Percentiles rank a stretch among this genome's conserved stretches.
Conservation (phyloP, 2,113 vertebrate genomes). For the Nyctibius bracteatus region DNA sequence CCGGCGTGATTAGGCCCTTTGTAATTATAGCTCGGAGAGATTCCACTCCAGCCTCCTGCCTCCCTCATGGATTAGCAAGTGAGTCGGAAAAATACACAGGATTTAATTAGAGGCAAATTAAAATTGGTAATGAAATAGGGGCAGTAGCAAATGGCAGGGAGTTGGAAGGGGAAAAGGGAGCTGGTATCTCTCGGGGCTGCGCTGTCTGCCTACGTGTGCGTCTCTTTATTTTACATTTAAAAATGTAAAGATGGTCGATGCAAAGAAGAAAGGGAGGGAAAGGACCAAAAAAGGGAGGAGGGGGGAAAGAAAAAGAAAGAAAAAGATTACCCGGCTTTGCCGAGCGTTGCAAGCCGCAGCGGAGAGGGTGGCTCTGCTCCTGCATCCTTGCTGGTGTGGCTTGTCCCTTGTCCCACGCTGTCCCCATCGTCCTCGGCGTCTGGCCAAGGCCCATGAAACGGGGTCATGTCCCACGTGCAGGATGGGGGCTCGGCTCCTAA, state of each 20-base stretch:
- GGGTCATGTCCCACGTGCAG: fast-evolving
- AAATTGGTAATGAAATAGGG: conserved; percentile 99
- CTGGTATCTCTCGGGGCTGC: conserved; percentile 74
- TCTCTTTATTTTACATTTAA: conserved; percentile 77
- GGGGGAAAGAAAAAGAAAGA: neutral
- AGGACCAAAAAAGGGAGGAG: neutral
- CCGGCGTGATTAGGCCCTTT: conserved; percentile 97
- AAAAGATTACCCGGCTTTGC: neutral
- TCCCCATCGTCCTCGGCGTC: neutral
- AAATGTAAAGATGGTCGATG: conserved; percentile 72
- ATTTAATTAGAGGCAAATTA: conserved; percentile 99
- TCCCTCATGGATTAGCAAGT: conserved; percentile 97
- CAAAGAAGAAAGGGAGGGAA: conserved; percentile 62
- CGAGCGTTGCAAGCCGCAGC: neutral
- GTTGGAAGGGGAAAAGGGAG: conserved; percentile 76
- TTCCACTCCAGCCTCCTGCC: conserved; percentile 91
- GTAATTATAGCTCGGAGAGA: conserved; percentile 98
- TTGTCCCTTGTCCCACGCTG: neutral
- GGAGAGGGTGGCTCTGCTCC: neutral
- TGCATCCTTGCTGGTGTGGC: neutral
- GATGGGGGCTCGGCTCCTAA: neutral
- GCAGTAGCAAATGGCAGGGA: conserved; percentile 92
- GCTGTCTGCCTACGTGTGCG: conserved; percentile 67
- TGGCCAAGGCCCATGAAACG: fast-evolving
- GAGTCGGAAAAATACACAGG: conserved; percentile 98